phyloP scores from a whole-genome alignment of 2,888 invertebrate genomes.

The Drosophila robusta region DNA sequence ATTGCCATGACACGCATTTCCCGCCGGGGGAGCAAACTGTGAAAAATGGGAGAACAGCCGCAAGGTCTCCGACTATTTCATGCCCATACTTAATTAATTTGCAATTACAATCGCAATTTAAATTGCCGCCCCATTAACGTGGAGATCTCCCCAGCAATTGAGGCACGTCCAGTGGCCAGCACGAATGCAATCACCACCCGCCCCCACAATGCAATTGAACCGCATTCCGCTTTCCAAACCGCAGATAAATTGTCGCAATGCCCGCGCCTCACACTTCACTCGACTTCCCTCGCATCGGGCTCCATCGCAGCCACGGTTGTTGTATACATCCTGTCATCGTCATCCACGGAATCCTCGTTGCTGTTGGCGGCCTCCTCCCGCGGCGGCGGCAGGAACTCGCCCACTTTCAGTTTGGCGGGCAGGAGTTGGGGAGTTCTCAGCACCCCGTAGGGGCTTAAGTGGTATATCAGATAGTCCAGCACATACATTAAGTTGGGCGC shows the following conservation, averaged over 20 bases:
- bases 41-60: not conserved
- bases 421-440: conserved; percentile 40
- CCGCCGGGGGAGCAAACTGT: conserved; percentile 3
- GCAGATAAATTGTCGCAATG: not conserved
- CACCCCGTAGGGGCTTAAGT: conserved; percentile 91
- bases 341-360: conserved; percentile 31
- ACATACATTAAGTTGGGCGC: conserved; percentile 96
- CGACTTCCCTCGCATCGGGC: conserved; percentile 1
- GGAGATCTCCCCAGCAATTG: conserved; percentile 6
- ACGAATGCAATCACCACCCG: conserved; percentile 13
- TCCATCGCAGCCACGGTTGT: not conserved
- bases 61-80: conserved; percentile 20
- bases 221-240: not conserved
- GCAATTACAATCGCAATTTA: conserved; percentile 52
- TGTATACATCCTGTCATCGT: conserved; percentile 23
- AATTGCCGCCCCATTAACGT: conserved; percentile 26
- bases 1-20: conserved; percentile 38
- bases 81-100: conserved; percentile 61
- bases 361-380: conserved; percentile 13
- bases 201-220: conserved; percentile 28
- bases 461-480: conserved; percentile 96
- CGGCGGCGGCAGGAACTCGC: conserved; percentile 6
- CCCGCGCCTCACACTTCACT: no score
- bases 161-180: conserved; percentile 1
- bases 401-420: conserved; percentile 40